Evolutionary conservation across 2,888 invertebrate species (phyloP).

Genomic region (Mayetiola destructor): DNA sequence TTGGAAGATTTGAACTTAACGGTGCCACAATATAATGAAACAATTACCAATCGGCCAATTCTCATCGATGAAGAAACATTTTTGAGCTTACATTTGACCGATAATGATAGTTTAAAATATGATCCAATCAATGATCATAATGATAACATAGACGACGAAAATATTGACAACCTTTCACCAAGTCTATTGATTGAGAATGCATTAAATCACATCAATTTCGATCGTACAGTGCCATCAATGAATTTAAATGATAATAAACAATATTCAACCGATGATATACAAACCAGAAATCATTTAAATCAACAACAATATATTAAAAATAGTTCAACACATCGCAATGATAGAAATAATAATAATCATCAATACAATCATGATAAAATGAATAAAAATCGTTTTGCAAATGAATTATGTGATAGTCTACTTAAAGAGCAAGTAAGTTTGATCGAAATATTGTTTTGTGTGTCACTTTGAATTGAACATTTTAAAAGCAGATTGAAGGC

Average conservation of each 20-base stretch:
- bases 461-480: neutral
- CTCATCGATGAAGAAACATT: conserved; percentile 35
- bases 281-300: too few species aligned
- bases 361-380: conserved; percentile 25
- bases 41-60: conserved; percentile 26
- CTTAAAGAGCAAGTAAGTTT: conserved; percentile 2
- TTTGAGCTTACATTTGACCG: conserved; percentile 34
- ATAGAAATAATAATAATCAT: conserved; percentile 23
- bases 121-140: conserved; percentile 23
- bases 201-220: conserved; percentile 4
- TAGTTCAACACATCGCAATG: neutral
- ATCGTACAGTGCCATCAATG: conserved; percentile 17
- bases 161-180: too few species aligned
- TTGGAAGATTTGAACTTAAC: conserved; percentile 14
- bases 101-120: too few species aligned
- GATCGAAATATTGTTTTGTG: neutral
- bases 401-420: neutral
- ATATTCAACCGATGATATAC: too few species aligned
- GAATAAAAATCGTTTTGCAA: conserved; percentile 27
- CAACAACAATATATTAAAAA: neutral
- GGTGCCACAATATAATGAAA: neutral
- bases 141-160: too few species aligned
- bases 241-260: neutral
- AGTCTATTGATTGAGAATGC: conserved; percentile 31
- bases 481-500: too few species aligned